Evolutionary conservation across 2,888 invertebrate species (phyloP).

Genomic region (Myopa tessellatipennis): DNA sequence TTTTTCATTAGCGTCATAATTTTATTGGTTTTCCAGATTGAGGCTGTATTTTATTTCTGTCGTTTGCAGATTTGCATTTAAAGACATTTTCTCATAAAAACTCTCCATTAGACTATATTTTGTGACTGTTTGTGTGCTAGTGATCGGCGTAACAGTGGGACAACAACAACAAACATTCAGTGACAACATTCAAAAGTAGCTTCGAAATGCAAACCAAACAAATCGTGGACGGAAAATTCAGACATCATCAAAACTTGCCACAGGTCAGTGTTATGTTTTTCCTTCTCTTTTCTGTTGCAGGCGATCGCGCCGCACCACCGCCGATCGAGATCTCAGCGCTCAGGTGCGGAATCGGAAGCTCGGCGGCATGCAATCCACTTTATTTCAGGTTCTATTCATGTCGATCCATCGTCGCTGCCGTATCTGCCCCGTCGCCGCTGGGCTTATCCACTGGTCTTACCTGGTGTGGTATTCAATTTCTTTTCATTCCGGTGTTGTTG

Average conservation of each 20-base stretch:
- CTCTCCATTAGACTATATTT: too few species aligned
- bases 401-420: not conserved
- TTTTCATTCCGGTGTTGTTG: not conserved
- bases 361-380: not conserved
- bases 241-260: not conserved
- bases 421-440: not conserved
- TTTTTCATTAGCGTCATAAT: too few species aligned
- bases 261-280: not conserved
- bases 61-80: too few species aligned
- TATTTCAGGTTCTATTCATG: not conserved
- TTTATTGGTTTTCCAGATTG: too few species aligned
- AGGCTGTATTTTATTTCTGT: too few species aligned
- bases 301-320: not conserved
- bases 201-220: too few species aligned
- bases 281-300: not conserved
- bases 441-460: not conserved
- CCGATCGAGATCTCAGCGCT: not conserved
- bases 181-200: too few species aligned
- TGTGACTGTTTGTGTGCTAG: too few species aligned
- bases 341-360: not conserved
- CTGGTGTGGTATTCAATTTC: not conserved
- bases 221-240: too few species aligned
- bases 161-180: too few species aligned
- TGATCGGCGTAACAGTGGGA: too few species aligned
- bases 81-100: too few species aligned